Conservation (phyloP, 2,113 vertebrate species). For the Erinaceus europaeus region DNA sequence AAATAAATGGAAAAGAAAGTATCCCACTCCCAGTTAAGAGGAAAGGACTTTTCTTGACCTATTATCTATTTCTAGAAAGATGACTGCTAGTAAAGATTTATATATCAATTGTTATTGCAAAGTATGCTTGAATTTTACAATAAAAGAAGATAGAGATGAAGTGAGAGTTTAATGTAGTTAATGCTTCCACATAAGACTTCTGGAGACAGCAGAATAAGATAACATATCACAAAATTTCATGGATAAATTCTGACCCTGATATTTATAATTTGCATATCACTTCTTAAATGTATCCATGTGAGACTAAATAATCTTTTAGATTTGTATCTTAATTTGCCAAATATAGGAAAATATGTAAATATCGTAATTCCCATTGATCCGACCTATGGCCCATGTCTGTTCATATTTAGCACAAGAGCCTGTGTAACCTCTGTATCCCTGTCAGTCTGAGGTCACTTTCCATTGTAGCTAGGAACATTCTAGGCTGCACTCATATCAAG, state of each 20-base stretch:
- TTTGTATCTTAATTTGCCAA: background rate
- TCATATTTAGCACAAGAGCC: too few relatives aligned
- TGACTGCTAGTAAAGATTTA: slow-evolving; percentile 10
- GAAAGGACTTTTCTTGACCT: background rate
- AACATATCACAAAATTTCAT: background rate
- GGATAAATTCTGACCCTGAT: background rate
- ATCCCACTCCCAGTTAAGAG: background rate
- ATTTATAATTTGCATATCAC: background rate
- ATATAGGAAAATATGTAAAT: too few relatives aligned
- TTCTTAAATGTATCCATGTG: background rate
- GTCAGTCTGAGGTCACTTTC: too few relatives aligned
- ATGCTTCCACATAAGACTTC: background rate
- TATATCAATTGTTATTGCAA: background rate
- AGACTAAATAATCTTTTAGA: background rate
- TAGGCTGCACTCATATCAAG: too few relatives aligned
- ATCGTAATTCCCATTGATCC: too few relatives aligned
- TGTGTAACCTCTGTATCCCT: too few relatives aligned
- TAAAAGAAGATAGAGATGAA: background rate
- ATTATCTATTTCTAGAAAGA: background rate
- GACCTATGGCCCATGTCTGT: too few relatives aligned
- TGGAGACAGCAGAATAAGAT: background rate
- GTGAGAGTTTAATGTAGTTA: background rate
- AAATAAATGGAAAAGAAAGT: background rate
- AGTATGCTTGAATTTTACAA: background rate
- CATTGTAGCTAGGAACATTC: too few relatives aligned